Conservation (phyloP, 2,113 vertebrate species). For the Gallinago paraguaiae region DNA sequence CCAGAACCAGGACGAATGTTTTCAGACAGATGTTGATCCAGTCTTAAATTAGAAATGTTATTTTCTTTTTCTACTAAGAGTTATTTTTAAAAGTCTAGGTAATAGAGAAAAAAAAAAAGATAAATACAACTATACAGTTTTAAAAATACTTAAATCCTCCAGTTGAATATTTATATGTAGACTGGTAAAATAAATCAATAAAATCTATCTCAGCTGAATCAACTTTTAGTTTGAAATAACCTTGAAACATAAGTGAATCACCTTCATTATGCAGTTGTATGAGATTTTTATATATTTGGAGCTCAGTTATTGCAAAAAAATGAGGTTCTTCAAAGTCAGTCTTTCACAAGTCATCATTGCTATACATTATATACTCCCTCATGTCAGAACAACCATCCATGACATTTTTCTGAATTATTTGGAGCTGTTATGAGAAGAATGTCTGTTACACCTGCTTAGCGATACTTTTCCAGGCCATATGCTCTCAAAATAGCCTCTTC, state of each 20-base stretch:
- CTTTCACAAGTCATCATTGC: background rate
- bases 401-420: conserved; percentile 29
- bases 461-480: conserved; percentile 29
- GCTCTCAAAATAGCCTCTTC: conserved; percentile 15
- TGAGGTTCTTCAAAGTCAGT: conserved; percentile 3
- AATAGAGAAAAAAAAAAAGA: background rate
- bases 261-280: background rate
- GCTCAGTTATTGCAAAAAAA: background rate
- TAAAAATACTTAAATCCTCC: background rate
- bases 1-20: background rate
- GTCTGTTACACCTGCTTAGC: conserved; percentile 3
- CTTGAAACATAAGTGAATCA: background rate
- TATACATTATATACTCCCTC: background rate
- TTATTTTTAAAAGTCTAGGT: background rate
- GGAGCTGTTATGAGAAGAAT: background rate
- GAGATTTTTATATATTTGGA: background rate
- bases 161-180: background rate
- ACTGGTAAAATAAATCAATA: background rate
- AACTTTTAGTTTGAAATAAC: background rate
- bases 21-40: background rate
- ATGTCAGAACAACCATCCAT: conserved; percentile 7
- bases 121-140: background rate
- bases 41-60: background rate
- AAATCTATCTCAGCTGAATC: background rate
- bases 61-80: background rate